A percentile compares a stretch with the other conserved stretches of the same genome.
phyloP scores from a whole-genome alignment of 2,113 vertebrate species.

The Promerops cafer region DNA sequence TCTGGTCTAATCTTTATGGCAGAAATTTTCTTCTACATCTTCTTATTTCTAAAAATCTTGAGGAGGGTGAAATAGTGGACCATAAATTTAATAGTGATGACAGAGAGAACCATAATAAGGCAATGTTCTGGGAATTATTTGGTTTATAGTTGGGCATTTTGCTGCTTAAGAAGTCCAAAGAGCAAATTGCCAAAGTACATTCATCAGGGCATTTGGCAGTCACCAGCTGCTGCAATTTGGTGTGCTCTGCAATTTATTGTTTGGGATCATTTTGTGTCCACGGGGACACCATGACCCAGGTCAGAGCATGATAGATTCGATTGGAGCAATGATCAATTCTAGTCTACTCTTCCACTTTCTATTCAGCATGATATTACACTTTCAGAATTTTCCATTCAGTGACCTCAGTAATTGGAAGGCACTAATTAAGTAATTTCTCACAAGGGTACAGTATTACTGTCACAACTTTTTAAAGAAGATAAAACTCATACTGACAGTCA shows the following conservation, averaged over 20 bases:
- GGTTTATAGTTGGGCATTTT: neutral
- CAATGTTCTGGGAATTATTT: neutral
- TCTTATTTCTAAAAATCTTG: neutral
- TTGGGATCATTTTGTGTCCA: neutral
- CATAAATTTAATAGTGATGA: neutral
- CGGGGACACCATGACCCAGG: neutral
- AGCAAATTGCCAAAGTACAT: neutral
- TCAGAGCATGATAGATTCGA: neutral
- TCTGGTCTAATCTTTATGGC: neutral
- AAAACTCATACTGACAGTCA: neutral
- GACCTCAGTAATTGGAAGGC: neutral
- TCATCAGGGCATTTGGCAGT: neutral
- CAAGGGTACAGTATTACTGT: neutral
- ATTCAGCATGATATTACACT: neutral
- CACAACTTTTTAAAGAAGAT: neutral
- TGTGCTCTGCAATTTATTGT: neutral
- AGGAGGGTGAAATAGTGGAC: neutral
- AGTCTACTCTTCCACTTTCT: neutral
- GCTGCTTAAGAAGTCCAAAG: neutral
- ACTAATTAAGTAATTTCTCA: conserved; percentile 32
- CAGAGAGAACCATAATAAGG: neutral
- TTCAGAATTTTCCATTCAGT: neutral
- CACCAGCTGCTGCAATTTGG: neutral
- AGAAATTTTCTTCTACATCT: neutral
- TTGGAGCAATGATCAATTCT: neutral